Percentiles rank a stretch among this genome's conserved stretches.
Evolutionary conservation across 2,888 invertebrate genomes (phyloP).

Genomic region (Chymomyza caudatula): DNA sequence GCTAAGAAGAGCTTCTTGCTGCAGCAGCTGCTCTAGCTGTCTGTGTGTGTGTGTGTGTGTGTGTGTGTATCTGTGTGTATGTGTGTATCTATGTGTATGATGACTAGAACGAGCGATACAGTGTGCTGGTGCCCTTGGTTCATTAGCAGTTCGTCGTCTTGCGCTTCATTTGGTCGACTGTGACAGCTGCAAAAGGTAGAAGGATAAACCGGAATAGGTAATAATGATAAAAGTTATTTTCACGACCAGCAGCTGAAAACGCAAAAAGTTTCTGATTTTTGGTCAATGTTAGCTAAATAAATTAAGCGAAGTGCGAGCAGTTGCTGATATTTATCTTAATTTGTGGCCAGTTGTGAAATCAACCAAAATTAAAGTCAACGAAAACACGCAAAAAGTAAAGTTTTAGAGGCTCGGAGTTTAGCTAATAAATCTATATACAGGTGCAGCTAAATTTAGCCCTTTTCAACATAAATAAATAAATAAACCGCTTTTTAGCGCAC

Average conservation of each 20-base stretch:
- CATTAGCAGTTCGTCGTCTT: slow-evolving; percentile 12
- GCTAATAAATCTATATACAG: too few relatives aligned
- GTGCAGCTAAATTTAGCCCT: slow-evolving; percentile 6
- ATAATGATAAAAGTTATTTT: slow-evolving; percentile 47
- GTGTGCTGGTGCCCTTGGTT: not conserved
- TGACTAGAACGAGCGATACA: too few relatives aligned
- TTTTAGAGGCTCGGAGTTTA: slow-evolving; percentile 17
- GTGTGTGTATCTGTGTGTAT: too few relatives aligned
- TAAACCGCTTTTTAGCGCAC: slow-evolving; percentile 58
- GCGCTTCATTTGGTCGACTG: not conserved
- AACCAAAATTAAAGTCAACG: slow-evolving; percentile 1
- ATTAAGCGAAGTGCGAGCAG: slow-evolving; percentile 23
- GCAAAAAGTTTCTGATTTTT: slow-evolving; percentile 39
- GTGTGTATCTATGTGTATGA: too few relatives aligned
- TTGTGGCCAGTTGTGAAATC: slow-evolving; percentile 27
- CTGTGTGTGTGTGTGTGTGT: too few relatives aligned
- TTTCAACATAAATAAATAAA: slow-evolving; percentile 59
- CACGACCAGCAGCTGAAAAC: not conserved
- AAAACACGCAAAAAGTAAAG: slow-evolving; percentile 52
- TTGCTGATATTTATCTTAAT: slow-evolving; percentile 64
- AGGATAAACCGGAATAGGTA: slow-evolving; percentile 12
- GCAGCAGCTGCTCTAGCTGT: not conserved
- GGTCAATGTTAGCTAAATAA: slow-evolving; percentile 29
- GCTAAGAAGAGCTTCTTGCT: not conserved
- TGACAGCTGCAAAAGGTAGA: slow-evolving; percentile 4